Conservation (phyloP, 1,140 invertebrate genomes). For the Eufriesea mexicana region DNA sequence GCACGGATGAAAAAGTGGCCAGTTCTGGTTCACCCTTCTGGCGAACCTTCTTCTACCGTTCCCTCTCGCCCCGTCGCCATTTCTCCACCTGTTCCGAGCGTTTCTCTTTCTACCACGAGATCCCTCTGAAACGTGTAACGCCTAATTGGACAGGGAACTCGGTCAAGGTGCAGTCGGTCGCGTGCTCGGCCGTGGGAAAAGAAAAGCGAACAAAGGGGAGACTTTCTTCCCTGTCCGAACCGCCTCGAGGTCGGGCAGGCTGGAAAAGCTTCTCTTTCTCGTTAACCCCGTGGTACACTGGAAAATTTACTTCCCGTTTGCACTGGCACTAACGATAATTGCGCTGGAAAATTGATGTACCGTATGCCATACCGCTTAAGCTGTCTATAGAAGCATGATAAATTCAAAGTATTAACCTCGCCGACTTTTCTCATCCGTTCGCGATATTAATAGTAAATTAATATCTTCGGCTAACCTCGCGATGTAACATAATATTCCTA, state of each 20-base stretch:
- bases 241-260: not conserved
- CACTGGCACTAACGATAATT: not conserved
- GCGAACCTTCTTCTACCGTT: not conserved
- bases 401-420: not conserved
- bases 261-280: slow-evolving; percentile 1
- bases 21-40: slow-evolving; percentile 12
- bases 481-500: not conserved
- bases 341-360: not conserved
- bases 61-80: not conserved
- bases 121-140: slow-evolving; percentile 55
- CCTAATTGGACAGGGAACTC: slow-evolving; percentile 64
- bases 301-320: not conserved
- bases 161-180: slow-evolving; percentile 69
- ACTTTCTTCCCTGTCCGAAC: slow-evolving; percentile 38
- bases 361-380: not conserved
- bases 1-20: not conserved
- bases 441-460: not conserved
- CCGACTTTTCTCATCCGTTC: not conserved
- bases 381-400: not conserved
- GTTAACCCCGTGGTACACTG: not conserved
- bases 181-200: slow-evolving; percentile 60
- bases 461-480: not conserved
- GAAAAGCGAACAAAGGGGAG: slow-evolving; percentile 60
- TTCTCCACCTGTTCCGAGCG: slow-evolving; percentile 20
- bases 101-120: slow-evolving; percentile 19